These are phyloP conservation scores for Pseudococcus viburni DNA, from an alignment of 2,888 invertebrate species.

Conservation along the genomic window DNA sequence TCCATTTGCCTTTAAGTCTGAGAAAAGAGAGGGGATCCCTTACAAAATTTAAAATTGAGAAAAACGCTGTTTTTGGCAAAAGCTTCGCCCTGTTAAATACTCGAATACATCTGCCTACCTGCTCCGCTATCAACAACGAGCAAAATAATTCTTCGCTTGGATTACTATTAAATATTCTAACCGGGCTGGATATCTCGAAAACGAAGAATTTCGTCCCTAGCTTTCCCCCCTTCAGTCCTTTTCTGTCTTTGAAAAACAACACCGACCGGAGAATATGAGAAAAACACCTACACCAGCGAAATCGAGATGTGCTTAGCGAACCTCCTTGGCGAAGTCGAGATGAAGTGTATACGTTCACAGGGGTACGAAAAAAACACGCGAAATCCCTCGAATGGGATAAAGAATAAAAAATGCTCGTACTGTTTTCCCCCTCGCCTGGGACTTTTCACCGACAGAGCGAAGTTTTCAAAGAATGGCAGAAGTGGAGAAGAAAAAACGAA, in stretches of 20 bases:
- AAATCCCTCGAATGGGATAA: background rate
- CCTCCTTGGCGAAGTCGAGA: background rate
- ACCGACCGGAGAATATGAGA: background rate
- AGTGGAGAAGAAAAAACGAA: background rate
- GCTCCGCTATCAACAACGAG: background rate
- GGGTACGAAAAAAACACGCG: background rate
- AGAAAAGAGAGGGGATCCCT: constrained; percentile 35
- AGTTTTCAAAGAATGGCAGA: background rate
- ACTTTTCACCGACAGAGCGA: background rate
- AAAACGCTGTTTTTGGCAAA: constrained; percentile 29
- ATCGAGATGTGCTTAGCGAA: background rate
- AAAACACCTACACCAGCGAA: background rate
- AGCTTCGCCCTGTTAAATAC: background rate
- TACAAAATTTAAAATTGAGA: constrained; percentile 45
- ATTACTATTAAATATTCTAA: constrained; percentile 37
- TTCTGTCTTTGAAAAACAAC: background rate
- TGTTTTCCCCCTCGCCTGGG: background rate
- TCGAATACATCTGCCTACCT: background rate
- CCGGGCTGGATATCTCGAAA: background rate
- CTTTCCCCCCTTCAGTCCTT: background rate
- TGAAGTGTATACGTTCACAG: constrained; percentile 6
- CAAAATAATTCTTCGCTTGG: constrained; percentile 50
- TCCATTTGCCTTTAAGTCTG: constrained; percentile 49
- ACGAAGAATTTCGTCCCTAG: background rate
- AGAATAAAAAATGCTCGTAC: background rate